Evolutionary conservation across 2,888 invertebrate genomes (phyloP), one percentile per base, ranked within the genome.

Genomic region (Brachyopa scutellaris): DNA sequence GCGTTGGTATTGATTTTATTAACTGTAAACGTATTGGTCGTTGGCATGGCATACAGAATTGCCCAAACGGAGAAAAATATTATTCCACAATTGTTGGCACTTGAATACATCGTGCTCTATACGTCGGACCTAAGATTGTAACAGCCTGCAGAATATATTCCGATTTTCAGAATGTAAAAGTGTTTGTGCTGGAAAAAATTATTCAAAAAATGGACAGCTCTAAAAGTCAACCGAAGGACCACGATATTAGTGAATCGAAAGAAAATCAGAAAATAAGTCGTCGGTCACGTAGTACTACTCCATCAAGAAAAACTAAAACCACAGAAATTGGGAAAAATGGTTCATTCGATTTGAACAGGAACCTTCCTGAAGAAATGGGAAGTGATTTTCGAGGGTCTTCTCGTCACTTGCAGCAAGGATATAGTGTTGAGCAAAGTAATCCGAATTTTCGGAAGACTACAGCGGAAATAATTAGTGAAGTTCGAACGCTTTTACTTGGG

Each of bases 401-500:
- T 8, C 72, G 33, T 0, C 33, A 59, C 1, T 26, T 59, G 23
- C 26, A 57, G 4, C 11, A 40, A 4, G 19, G 9, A 45, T 26
- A 55, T 3, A 47, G 0, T 38, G 5, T 23, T 55, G 66, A 55
- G 1, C 53, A 70, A 26, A 57, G n/a, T 26, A 13, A 51, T 51
- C 3, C 40, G 7, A 19, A 13, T 42, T 76, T 76, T 79, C 88
- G 94, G 62, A 95, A 95, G 90, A 95, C 95, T 1, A 95, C 95
- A 36, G 94, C 95, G 0, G 95, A 96, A 89, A 95, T 95, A 86
- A 95, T 95, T 86, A 95, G 93, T 88, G 95, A 95, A 90, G 95
- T 95, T 0, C 92, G 95, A 85, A 93, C 93, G 6, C 93, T 94
- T 53, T 90, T 92, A 73, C 88, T 88, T 29, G 89, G 73, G 7